These are phyloP conservation scores for Tholera decimalis DNA, from an alignment of 2,888 invertebrate genomes.

Conservation along the genomic window DNA sequence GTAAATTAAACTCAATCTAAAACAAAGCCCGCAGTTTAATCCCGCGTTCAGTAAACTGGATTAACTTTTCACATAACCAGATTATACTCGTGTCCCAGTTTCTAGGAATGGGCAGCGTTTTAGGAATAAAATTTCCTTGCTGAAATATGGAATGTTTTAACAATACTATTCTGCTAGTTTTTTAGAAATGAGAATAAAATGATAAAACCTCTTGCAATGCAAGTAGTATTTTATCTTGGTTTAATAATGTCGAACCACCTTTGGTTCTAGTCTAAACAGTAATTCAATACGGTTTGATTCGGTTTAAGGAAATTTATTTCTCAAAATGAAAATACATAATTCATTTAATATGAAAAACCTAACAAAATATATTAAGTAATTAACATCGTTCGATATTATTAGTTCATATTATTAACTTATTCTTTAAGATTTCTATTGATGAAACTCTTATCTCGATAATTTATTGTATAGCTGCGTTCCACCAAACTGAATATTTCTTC, in stretches of 20 bases:
- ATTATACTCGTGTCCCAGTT: constrained; percentile 46
- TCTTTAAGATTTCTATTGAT: no score
- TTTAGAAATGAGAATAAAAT: neutral
- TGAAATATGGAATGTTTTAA: neutral
- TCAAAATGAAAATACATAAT: no score
- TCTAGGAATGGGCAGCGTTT: constrained; percentile 17
- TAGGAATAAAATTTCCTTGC: neutral
- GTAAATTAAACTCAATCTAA: constrained; percentile 39
- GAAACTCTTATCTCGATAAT: no score
- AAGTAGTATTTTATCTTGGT: neutral
- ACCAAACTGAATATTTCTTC: no score
- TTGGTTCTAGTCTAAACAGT: neutral
- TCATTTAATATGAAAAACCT: no score
- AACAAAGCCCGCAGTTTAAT: constrained; percentile 38
- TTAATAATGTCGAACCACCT: neutral
- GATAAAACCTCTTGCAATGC: no score
- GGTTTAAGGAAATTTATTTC: no score
- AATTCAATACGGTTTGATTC: no score
- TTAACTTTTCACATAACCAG: constrained; percentile 58
- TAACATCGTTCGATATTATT: no score
- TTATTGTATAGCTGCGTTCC: no score
- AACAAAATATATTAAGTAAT: no score
- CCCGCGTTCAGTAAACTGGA: constrained; percentile 38
- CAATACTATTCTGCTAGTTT: neutral
- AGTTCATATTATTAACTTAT: no score